Conservation (phyloP, 2,888 invertebrate species). For the Cynaeus angustus region DNA sequence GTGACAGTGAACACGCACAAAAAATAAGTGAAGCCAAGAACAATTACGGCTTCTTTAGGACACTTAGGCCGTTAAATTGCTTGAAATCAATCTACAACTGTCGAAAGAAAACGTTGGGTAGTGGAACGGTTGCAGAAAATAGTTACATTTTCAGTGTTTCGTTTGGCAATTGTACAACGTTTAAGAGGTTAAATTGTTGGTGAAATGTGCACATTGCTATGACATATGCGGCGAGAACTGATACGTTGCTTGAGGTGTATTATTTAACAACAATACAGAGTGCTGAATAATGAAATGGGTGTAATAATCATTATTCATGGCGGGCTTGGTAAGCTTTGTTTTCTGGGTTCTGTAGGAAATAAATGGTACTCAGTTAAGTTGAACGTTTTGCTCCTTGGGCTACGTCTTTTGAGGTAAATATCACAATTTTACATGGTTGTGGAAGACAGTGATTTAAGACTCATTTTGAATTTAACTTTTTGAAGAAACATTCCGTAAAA, state of each 20-base stretch:
- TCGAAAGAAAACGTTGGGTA: constrained; percentile 22
- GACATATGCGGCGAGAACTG: constrained; percentile 40
- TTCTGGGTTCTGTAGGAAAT: constrained; percentile 15
- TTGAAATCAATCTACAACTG: constrained; percentile 48
- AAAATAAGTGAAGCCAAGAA: constrained; percentile 23
- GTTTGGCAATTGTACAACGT: constrained; percentile 36
- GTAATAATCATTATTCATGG: constrained; percentile 38
- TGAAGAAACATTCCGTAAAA: too few species aligned
- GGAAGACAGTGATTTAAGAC: too few species aligned
- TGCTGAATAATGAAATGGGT: constrained; percentile 41
- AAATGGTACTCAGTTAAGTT: constrained; percentile 7
- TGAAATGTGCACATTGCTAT: constrained; percentile 48
- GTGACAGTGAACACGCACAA: constrained; percentile 21
- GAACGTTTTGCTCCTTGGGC: not conserved
- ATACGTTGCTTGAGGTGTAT: constrained; percentile 34
- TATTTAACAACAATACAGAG: constrained; percentile 41
- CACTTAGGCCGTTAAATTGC: constrained; percentile 47
- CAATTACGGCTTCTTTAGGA: constrained; percentile 44
- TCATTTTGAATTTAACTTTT: too few species aligned
- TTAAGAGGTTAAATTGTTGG: constrained; percentile 52
- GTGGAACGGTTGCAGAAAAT: constrained; percentile 1
- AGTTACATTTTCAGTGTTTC: constrained; percentile 35
- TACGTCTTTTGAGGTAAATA: not conserved
- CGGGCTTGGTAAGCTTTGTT: constrained; percentile 14
- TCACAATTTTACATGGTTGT: not conserved